These are phyloP conservation scores for Clunio marinus DNA, from an alignment of 2,888 invertebrate species.

Conservation along the genomic window DNA sequence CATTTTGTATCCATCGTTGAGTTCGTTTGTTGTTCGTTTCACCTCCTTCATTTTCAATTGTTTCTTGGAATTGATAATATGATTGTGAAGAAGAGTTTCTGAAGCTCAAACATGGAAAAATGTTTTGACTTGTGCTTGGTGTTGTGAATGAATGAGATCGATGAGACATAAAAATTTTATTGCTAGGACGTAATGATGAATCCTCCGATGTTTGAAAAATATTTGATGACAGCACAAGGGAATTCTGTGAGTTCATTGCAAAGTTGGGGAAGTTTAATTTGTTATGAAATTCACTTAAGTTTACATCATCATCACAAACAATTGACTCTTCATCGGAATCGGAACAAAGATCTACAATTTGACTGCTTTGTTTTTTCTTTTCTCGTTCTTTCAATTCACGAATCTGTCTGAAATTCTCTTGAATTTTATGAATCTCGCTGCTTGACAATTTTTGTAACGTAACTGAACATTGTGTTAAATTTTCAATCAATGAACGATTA, in stretches of 20 bases:
- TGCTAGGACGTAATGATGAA: too few species aligned
- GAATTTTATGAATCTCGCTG: background rate
- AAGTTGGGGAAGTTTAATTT: too few species aligned
- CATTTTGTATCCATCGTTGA: constrained; percentile 1
- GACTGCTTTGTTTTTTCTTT: background rate
- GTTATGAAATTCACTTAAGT: background rate
- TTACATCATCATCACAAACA: background rate
- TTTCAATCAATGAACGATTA: constrained; percentile 47
- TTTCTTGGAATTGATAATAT: background rate
- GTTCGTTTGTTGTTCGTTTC: too few species aligned
- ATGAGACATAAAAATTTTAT: too few species aligned
- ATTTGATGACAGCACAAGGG: too few species aligned
- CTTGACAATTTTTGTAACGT: constrained; percentile 47
- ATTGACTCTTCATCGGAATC: constrained; percentile 19
- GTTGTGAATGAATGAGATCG: too few species aligned
- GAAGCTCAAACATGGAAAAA: too few species aligned
- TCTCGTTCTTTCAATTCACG: background rate
- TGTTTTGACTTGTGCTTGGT: too few species aligned
- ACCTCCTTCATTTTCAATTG: background rate
- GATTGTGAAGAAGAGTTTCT: too few species aligned
- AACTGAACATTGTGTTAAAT: constrained; percentile 50
- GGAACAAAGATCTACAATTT: constrained; percentile 24
- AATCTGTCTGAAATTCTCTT: constrained; percentile 4
- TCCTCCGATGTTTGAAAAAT: too few species aligned
- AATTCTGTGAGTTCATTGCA: too few species aligned